Evolutionary conservation across 1,140 invertebrate species (phyloP).

Genomic region (Colletes latitarsis): DNA sequence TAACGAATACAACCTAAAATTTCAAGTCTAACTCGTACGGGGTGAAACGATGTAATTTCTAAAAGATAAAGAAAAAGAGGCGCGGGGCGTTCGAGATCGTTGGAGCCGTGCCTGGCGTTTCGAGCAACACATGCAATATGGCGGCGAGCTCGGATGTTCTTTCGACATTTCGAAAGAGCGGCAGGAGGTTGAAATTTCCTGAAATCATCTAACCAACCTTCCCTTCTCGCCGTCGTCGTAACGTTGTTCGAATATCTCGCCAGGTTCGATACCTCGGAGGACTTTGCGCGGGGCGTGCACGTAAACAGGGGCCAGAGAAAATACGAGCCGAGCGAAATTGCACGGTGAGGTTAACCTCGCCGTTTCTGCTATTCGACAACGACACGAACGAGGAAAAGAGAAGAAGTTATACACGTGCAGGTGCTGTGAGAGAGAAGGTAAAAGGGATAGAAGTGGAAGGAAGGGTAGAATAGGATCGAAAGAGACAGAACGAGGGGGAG

Average conservation of each 20-base stretch:
- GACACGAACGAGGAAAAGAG: slow-evolving; percentile 19
- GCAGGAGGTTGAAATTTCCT: slow-evolving; percentile 24
- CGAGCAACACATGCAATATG: slow-evolving; percentile 28
- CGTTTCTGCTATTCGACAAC: slow-evolving; percentile 24
- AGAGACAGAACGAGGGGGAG: slow-evolving; percentile 40
- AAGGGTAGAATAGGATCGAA: slow-evolving; percentile 40
- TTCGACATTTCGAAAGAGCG: slow-evolving; percentile 45
- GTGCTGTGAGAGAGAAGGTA: slow-evolving; percentile 31
- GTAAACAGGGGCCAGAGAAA: slow-evolving; percentile 30
- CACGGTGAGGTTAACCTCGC: slow-evolving; percentile 30
- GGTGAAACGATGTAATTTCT: neutral
- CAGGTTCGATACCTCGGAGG: slow-evolving; percentile 56
- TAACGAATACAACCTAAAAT: too few species aligned
- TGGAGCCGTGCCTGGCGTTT: slow-evolving; percentile 1
- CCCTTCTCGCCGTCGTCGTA: slow-evolving; percentile 28
- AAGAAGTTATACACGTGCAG: slow-evolving; percentile 30
- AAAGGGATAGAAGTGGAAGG: slow-evolving; percentile 37
- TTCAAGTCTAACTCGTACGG: too few species aligned
- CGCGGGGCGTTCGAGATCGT: neutral
- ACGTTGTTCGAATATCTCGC: slow-evolving; percentile 58
- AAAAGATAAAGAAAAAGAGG: neutral
- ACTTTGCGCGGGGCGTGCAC: slow-evolving; percentile 14
- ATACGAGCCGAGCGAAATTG: slow-evolving; percentile 22
- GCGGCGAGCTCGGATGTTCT: slow-evolving; percentile 47
- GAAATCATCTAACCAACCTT: slow-evolving; percentile 22